Evolutionary conservation across 2,888 invertebrate species (phyloP).

Genomic region (Hydroisotoma schaefferi): DNA sequence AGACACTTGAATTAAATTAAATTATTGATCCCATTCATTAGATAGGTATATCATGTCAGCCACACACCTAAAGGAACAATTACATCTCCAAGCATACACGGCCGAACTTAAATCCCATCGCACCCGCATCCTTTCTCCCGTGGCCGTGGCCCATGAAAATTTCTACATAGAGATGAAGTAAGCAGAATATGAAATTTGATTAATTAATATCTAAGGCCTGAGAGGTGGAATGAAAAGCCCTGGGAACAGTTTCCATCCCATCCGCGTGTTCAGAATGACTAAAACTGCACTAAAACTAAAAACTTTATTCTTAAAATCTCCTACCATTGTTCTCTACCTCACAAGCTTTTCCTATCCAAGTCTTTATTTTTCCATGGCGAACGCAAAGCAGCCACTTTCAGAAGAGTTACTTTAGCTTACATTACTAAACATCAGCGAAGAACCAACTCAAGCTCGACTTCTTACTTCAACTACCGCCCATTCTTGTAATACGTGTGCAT

Average conservation of each 20-base stretch:
- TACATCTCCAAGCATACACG: too few relatives aligned
- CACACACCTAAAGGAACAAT: too few relatives aligned
- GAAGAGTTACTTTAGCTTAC: background rate
- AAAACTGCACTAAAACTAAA: conserved; percentile 3
- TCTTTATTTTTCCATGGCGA: conserved; percentile 6
- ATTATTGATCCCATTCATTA: too few relatives aligned
- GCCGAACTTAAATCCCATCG: too few relatives aligned
- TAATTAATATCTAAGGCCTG: conserved; percentile 38
- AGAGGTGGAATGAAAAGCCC: conserved; percentile 13
- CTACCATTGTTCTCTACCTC: background rate
- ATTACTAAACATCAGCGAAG: background rate
- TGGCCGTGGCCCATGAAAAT: too few relatives aligned
- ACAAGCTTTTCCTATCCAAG: too few relatives aligned
- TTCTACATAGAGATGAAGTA: conserved; percentile 2
- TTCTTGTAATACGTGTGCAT: too few relatives aligned
- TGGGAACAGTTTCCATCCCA: background rate
- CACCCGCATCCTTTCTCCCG: too few relatives aligned
- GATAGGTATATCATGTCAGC: too few relatives aligned
- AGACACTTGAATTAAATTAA: too few relatives aligned
- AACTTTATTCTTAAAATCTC: too few relatives aligned
- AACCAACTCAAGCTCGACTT: background rate
- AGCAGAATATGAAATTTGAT: conserved; percentile 28
- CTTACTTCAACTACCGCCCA: background rate
- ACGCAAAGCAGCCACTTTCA: background rate
- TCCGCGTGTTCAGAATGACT: conserved; percentile 5